Conservation (phyloP, 2,888 invertebrate genomes). For the Patella caerulea region DNA sequence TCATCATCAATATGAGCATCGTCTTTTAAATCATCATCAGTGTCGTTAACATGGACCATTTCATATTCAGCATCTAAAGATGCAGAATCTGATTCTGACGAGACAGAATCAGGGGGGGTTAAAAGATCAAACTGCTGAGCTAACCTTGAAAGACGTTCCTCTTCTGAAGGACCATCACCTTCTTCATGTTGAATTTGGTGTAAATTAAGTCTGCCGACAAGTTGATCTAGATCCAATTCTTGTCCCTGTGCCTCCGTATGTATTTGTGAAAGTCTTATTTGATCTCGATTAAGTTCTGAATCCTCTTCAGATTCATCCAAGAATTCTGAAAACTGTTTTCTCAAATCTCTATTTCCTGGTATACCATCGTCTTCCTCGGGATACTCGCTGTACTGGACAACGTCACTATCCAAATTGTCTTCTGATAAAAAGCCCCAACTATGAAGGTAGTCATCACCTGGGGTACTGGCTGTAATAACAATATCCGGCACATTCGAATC, state of each 20-base stretch:
- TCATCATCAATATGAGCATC: slow-evolving; percentile 20
- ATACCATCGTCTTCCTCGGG: not conserved
- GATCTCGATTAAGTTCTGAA: not conserved
- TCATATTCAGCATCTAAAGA: slow-evolving; percentile 24
- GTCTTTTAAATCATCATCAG: slow-evolving; percentile 23
- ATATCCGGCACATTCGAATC: not conserved
- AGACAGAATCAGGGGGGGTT: slow-evolving; percentile 10
- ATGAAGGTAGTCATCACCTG: not conserved
- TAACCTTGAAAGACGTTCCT: not conserved
- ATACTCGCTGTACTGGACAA: not conserved
- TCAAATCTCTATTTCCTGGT: not conserved
- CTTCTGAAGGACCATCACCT: slow-evolving; percentile 1
- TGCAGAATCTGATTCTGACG: slow-evolving; percentile 18
- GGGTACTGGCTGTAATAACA: not conserved
- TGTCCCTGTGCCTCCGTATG: not conserved
- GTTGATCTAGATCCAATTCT: not conserved
- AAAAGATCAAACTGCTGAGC: not conserved
- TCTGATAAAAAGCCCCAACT: not conserved
- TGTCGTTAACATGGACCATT: slow-evolving; percentile 23
- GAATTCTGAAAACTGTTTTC: not conserved
- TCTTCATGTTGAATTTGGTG: not conserved
- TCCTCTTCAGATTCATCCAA: not conserved
- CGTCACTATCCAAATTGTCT: not conserved
- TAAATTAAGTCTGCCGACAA: not conserved
- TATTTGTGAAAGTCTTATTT: not conserved